Percentiles rank a stretch among this genome's conserved stretches.
These are phyloP conservation scores for Dicycla oo DNA, from an alignment of 2,888 invertebrate genomes.

Conservation along the genomic window DNA sequence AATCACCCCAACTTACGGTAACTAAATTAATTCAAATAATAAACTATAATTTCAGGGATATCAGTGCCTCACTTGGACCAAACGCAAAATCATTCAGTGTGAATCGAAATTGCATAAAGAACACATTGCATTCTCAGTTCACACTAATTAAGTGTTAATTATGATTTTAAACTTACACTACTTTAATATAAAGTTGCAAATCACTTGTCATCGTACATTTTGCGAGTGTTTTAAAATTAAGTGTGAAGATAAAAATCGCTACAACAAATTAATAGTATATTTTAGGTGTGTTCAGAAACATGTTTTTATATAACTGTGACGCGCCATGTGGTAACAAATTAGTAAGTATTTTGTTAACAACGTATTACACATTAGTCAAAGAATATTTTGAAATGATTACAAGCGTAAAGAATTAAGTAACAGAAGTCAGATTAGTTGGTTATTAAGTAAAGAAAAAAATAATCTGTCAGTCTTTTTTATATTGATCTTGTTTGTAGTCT, in stretches of 20 bases:
- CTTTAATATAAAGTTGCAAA: slow-evolving; percentile 17
- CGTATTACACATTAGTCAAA: slow-evolving; percentile 20
- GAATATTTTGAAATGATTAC: slow-evolving; percentile 3
- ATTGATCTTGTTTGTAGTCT: not conserved
- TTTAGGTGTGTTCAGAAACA: slow-evolving; percentile 19
- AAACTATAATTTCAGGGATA: not conserved
- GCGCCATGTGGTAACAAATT: not conserved
- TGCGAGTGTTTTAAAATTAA: not conserved
- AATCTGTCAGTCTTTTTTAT: not conserved
- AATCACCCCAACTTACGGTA: no score
- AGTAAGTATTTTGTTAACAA: slow-evolving; percentile 14
- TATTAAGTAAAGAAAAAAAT: not conserved
- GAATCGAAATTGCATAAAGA: slow-evolving; percentile 55
- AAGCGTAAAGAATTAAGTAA: not conserved
- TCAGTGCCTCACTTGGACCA: slow-evolving; percentile 37
- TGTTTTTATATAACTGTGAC: slow-evolving; percentile 22
- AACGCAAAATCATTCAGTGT: slow-evolving; percentile 57
- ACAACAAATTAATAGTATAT: slow-evolving; percentile 26
- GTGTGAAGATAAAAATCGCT: slow-evolving; percentile 9
- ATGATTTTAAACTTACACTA: slow-evolving; percentile 16
- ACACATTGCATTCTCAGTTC: slow-evolving; percentile 44
- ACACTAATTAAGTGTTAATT: slow-evolving; percentile 32
- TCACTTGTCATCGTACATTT: slow-evolving; percentile 27
- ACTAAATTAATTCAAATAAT: not conserved
- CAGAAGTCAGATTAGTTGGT: not conserved